A percentile compares a stretch with the other conserved stretches of the same genome.
phyloP scores from a whole-genome alignment of 2,113 vertebrate species.

The Cyprinodon tularosa region DNA sequence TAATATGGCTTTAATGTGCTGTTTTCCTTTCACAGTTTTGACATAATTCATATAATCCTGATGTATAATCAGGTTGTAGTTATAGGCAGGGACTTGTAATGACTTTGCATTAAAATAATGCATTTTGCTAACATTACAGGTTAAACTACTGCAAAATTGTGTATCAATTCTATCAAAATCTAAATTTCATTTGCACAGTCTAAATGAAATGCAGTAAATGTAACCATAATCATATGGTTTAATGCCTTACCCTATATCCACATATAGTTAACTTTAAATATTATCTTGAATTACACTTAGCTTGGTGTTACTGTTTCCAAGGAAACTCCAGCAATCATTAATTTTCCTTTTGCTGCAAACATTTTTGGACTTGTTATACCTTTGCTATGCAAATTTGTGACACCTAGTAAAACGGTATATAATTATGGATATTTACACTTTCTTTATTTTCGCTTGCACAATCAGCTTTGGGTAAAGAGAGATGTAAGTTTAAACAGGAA shows the following conservation, averaged over 20 bases:
- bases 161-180: no score
- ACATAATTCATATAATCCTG: slow-evolving; percentile 41
- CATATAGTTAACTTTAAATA: background rate
- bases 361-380: background rate
- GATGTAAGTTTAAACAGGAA: no score
- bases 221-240: no score
- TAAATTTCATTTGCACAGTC: background rate
- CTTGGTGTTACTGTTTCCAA: background rate
- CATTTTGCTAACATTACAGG: background rate
- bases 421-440: no score
- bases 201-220: background rate
- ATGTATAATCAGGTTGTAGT: slow-evolving; percentile 28
- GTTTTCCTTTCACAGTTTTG: slow-evolving; percentile 21
- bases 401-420: no score
- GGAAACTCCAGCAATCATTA: background rate
- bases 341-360: background rate
- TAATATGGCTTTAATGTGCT: slow-evolving; percentile 23
- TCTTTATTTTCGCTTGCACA: no score
- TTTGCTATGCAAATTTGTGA: background rate
- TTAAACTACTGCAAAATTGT: background rate
- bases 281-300: background rate
- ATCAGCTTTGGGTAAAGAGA: no score
- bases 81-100: background rate
- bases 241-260: no score
- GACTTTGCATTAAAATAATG: background rate